Percentiles rank a stretch among this genome's conserved stretches.
Conservation (phyloP, 2,888 invertebrate genomes). For the Zootermopsis nevadensis region DNA sequence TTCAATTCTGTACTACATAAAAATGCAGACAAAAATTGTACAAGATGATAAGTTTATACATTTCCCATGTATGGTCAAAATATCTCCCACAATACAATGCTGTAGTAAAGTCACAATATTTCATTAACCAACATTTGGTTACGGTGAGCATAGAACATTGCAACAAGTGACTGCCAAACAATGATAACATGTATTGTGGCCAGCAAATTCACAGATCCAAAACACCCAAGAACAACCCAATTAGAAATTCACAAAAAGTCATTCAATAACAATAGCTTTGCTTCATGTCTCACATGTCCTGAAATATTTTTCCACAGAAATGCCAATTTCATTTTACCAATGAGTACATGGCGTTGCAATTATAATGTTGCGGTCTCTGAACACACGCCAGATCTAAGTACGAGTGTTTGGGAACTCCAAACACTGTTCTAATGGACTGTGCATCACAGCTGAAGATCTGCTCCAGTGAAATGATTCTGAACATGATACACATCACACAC, state of each 20-base stretch:
- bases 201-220: conserved; percentile 37
- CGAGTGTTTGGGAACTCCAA: conserved; percentile 39
- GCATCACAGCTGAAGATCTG: conserved; percentile 46
- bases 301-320: conserved; percentile 31
- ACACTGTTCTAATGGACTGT: conserved; percentile 49
- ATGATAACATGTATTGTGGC: conserved; percentile 40
- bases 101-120: neutral
- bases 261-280: conserved; percentile 43
- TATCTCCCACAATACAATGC: conserved; percentile 4
- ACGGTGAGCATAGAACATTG: conserved; percentile 27
- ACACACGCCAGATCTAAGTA: conserved; percentile 46
- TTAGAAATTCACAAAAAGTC: conserved; percentile 40
- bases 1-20: neutral
- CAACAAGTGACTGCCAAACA: conserved; percentile 39
- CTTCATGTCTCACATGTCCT: conserved; percentile 42
- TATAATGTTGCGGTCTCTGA: conserved; percentile 38
- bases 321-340: conserved; percentile 39
- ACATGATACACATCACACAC: conserved; percentile 11
- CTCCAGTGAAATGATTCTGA: neutral
- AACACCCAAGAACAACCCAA: conserved; percentile 46
- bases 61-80: neutral
- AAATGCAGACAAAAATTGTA: neutral
- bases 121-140: conserved; percentile 29
- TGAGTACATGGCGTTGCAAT: conserved; percentile 36
- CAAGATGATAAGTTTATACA: neutral